A percentile compares a stretch with the other conserved stretches of the same genome.
Conservation (phyloP, 2,113 vertebrate genomes). For the Noturus placidus region DNA sequence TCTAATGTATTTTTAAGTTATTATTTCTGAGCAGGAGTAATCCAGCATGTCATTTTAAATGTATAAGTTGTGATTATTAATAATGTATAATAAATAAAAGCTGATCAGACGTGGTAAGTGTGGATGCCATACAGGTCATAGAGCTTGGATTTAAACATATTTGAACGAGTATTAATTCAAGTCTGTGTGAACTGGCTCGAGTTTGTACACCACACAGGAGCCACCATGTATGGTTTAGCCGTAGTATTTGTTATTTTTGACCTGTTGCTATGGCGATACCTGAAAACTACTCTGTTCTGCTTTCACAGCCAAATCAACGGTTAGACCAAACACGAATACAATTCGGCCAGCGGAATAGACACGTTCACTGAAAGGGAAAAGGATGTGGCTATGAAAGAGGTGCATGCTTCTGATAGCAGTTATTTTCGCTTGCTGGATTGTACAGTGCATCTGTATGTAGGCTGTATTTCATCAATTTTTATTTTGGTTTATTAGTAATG, state of each 20-base stretch:
- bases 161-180: not conserved
- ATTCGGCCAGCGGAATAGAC: not conserved
- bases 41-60: not conserved
- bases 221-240: not conserved
- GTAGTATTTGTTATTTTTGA: not conserved
- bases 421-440: not conserved
- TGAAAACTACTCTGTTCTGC: not conserved
- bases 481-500: not conserved
- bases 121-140: not conserved
- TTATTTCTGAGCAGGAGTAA: not conserved
- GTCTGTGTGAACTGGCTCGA: not conserved
- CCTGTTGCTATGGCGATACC: slow-evolving; percentile 4
- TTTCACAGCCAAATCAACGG: not conserved
- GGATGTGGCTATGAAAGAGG: not conserved
- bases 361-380: not conserved
- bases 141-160: not conserved
- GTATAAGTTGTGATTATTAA: not conserved
- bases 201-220: not conserved
- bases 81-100: not conserved
- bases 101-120: no score
- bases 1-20: not conserved
- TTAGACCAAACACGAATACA: not conserved
- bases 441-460: not conserved
- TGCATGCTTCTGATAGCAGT: not conserved
- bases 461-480: not conserved